Percentiles rank a stretch among this genome's conserved stretches.
Conservation (phyloP, 2,113 vertebrate genomes). For the Hyaena hyaena region DNA sequence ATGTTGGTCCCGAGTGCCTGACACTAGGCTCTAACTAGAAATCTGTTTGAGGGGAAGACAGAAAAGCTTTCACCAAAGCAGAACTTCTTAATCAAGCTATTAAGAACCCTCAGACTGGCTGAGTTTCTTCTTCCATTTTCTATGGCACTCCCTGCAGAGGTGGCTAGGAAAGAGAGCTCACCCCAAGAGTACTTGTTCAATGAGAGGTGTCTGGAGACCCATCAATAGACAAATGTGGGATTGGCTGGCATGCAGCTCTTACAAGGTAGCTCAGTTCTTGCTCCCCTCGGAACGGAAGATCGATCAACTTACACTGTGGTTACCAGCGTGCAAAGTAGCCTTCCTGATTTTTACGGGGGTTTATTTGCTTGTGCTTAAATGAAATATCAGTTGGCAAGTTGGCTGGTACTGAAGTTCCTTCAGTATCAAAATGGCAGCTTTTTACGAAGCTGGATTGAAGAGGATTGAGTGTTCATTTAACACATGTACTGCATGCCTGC, state of each 20-base stretch:
- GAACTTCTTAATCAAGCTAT: neutral
- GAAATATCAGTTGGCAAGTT: neutral
- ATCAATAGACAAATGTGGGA: rapidly evolving
- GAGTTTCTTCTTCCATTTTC: neutral
- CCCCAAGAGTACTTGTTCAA: neutral
- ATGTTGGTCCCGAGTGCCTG: neutral
- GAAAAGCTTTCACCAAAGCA: rapidly evolving
- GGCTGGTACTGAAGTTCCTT: neutral
- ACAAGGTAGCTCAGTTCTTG: neutral
- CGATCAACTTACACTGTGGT: neutral
- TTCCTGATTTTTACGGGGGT: neutral
- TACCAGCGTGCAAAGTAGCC: neutral
- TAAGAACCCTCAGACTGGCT: neutral
- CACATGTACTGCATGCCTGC: too few relatives aligned
- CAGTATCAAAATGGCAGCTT: neutral
- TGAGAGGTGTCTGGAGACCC: neutral
- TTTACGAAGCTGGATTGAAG: neutral
- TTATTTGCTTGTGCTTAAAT: neutral
- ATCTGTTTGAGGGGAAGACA: neutral
- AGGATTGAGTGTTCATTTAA: rapidly evolving
- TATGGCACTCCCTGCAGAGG: neutral
- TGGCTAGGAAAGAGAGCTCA: neutral
- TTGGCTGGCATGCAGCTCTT: rapidly evolving
- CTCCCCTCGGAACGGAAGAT: neutral
- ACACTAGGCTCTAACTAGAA: neutral